phyloP scores from a whole-genome alignment of 2,888 invertebrate species.

The Tigriopus californicus region DNA sequence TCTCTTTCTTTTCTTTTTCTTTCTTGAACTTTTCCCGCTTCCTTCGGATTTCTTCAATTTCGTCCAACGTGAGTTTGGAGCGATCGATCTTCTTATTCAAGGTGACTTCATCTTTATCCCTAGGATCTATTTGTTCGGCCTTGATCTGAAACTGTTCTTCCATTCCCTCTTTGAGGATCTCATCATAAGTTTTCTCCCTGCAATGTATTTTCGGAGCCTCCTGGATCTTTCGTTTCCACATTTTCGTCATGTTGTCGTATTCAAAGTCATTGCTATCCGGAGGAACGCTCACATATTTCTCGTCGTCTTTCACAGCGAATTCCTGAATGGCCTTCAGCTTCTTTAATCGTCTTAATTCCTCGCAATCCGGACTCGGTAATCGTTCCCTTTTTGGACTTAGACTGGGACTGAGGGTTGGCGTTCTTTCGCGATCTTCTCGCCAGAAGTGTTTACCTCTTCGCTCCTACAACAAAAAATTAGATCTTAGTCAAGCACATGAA shows the following conservation, averaged over 20 bases:
- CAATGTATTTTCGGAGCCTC: not conserved
- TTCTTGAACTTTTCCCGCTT: not conserved
- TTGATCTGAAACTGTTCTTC: not conserved
- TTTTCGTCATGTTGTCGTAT: not conserved
- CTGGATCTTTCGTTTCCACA: constrained; percentile 1
- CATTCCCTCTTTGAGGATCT: not conserved
- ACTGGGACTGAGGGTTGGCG: not conserved
- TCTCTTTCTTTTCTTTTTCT: not conserved
- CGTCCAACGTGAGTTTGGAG: constrained; percentile 4
- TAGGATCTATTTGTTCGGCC: not conserved
- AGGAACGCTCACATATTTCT: constrained; percentile 5
- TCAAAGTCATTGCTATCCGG: not conserved
- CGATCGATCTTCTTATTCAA: not conserved
- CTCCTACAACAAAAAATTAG: not conserved
- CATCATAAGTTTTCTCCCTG: not conserved
- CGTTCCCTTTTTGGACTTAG: not conserved
- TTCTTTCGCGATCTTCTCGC: not conserved
- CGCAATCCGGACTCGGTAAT: not conserved
- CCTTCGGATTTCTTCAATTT: constrained; percentile 7
- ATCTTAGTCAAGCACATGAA: not conserved
- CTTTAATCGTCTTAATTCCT: constrained; percentile 10
- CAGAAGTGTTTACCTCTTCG: not conserved
- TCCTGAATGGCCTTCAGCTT: constrained; percentile 5
- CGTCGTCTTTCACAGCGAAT: constrained; percentile 2
- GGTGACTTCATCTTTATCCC: not conserved